phyloP scores from a whole-genome alignment of 2,113 vertebrate genomes.

The Colius striatus region DNA sequence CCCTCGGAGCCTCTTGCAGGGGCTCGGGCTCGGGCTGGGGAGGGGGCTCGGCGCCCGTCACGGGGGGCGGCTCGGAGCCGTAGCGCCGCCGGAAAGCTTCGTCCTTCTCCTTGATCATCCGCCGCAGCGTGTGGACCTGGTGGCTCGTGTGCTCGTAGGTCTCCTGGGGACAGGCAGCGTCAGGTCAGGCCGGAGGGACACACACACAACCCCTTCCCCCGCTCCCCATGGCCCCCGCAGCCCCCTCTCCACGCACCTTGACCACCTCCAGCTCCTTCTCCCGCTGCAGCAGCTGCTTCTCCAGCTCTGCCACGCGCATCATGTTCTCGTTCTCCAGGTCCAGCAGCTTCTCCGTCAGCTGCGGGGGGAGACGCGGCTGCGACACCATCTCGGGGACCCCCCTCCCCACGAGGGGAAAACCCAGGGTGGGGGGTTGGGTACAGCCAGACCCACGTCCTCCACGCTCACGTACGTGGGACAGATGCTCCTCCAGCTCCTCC shows the following conservation, averaged over 20 bases:
- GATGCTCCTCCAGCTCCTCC: conserved; percentile 95
- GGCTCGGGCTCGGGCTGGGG: conserved; percentile 12
- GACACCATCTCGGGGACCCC: not conserved
- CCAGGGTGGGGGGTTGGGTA: no score
- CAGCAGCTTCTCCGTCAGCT: conserved; percentile 94
- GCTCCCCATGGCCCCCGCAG: no score
- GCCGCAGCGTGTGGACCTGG: conserved; percentile 91
- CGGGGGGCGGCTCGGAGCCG: conserved; percentile 79
- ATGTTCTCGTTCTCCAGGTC: conserved; percentile 97
- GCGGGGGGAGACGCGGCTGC: not conserved
- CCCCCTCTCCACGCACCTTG: conserved; percentile 75
- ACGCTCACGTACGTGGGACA: conserved; percentile 86
- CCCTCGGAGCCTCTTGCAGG: conserved; percentile 3
- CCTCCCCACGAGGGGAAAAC: no score
- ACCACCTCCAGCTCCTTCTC: conserved; percentile 90
- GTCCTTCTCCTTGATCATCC: conserved; percentile 94
- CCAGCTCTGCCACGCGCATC: conserved; percentile 95
- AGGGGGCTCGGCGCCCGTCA: conserved; percentile 72
- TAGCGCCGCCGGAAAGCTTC: conserved; percentile 89
- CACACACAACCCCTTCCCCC: not conserved
- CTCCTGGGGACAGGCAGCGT: conserved; percentile 69
- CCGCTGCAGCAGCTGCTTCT: conserved; percentile 91
- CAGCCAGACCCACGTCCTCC: no score
- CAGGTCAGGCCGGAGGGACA: not conserved
- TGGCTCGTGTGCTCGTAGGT: conserved; percentile 91